Percentiles rank a stretch among this genome's conserved stretches.
Conservation (phyloP, 2,113 vertebrate genomes). For the Mesitornis unicolor region DNA sequence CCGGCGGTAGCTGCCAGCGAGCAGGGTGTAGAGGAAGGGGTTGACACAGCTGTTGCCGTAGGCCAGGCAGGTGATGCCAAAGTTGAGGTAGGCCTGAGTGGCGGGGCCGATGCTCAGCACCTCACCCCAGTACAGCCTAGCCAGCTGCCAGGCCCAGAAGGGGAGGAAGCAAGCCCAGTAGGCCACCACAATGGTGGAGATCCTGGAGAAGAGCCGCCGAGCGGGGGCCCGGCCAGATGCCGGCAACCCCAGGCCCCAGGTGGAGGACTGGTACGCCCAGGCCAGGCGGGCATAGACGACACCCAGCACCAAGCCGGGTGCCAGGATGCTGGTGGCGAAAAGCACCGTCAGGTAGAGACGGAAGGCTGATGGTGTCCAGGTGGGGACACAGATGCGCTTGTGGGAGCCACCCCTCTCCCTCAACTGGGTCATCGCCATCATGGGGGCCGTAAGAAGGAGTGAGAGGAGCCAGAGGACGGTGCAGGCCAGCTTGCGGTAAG, state of each 20-base stretch:
- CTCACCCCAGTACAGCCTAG: constrained; percentile 69
- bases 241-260: background rate
- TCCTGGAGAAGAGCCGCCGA: constrained; percentile 74
- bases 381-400: constrained; percentile 83
- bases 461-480: constrained; percentile 75
- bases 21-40: constrained; percentile 83
- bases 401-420: constrained; percentile 49
- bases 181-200: constrained; percentile 78
- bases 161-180: constrained; percentile 88
- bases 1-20: constrained; percentile 74
- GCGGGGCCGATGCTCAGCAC: constrained; percentile 67
- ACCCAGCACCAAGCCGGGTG: constrained; percentile 74
- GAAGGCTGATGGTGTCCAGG: constrained; percentile 79
- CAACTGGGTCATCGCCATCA: constrained; percentile 85
- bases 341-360: constrained; percentile 78
- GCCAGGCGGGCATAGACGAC: constrained; percentile 72
- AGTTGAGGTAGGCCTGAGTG: constrained; percentile 81
- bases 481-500: constrained; percentile 57
- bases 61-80: constrained; percentile 84
- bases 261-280: constrained; percentile 44
- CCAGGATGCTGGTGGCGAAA: constrained; percentile 79
- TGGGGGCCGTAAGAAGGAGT: constrained; percentile 77
- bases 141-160: constrained; percentile 89
- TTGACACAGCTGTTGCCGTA: constrained; percentile 87
- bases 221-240: constrained; percentile 33